Percentiles rank a stretch among this genome's conserved stretches.
Evolutionary conservation across 2,113 vertebrate genomes (phyloP).

Genomic region (Anoura caudifer): DNA sequence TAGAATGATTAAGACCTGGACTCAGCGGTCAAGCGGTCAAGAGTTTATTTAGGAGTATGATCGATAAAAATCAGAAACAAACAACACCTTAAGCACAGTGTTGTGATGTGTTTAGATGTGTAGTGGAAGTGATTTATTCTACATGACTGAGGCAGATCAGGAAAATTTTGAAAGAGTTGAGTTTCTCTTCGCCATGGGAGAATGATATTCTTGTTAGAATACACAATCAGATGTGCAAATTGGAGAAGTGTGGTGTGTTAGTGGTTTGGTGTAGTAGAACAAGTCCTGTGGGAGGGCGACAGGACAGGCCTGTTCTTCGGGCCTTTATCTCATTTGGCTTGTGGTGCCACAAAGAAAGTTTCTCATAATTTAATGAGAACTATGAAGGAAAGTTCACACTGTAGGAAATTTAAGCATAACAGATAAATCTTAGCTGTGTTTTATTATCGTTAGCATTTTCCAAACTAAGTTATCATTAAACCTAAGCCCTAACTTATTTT

Average conservation of each 20-base stretch:
- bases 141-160: not conserved
- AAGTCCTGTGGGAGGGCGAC: not conserved
- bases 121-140: not conserved
- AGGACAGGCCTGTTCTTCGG: not conserved
- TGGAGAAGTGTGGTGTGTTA: not conserved
- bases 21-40: not conserved
- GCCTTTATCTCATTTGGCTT: not conserved
- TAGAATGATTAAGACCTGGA: not conserved
- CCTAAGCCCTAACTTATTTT: not conserved
- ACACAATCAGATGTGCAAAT: not conserved
- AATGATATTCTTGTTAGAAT: not conserved
- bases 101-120: not conserved
- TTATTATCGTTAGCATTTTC: not conserved
- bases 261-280: not conserved
- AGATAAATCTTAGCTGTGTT: not conserved
- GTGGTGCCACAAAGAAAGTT: not conserved
- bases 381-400: not conserved
- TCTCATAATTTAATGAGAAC: not conserved
- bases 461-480: not conserved
- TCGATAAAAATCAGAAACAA: slow-evolving; percentile 2
- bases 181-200: not conserved
- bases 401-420: not conserved
- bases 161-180: not conserved
- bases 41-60: not conserved
- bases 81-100: not conserved